A percentile compares a stretch with the other conserved stretches of the same genome.
These are phyloP conservation scores for Muntiacus muntjak DNA, from an alignment of 2,113 vertebrate genomes.

Conservation along the genomic window DNA sequence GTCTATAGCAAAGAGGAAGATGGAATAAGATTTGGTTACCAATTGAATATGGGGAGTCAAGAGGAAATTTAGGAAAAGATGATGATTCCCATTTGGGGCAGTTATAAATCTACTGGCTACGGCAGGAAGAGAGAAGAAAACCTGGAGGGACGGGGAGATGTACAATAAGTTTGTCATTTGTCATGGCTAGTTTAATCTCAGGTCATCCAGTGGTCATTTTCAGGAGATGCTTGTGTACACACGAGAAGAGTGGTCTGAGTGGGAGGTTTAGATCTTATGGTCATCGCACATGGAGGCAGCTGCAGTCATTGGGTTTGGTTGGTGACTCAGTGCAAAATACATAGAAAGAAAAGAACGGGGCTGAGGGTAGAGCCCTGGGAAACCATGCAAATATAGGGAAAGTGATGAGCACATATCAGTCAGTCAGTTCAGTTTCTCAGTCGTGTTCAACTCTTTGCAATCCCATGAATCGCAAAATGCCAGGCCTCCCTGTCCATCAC, in stretches of 20 bases:
- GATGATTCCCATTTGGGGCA: not conserved
- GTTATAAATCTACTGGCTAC: not conserved
- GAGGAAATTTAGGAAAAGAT: not conserved
- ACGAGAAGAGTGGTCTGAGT: not conserved
- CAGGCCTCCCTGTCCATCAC: too few species aligned
- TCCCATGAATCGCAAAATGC: too few species aligned
- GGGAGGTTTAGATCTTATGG: not conserved
- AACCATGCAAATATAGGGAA: not conserved
- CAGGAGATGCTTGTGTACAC: not conserved
- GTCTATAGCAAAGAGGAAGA: not conserved
- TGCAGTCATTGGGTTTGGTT: not conserved
- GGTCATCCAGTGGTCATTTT: not conserved
- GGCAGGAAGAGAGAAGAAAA: not conserved
- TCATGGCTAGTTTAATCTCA: not conserved
- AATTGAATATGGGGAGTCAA: not conserved
- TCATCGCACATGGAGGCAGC: not conserved
- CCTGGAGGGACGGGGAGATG: not conserved
- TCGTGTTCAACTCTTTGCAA: too few species aligned
- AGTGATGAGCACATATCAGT: not conserved
- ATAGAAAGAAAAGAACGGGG: not conserved
- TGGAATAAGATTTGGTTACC: not conserved
- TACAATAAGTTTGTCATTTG: not conserved
- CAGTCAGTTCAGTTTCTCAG: too few species aligned
- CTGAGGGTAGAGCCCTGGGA: not conserved
- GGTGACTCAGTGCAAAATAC: not conserved